Evolutionary conservation across 2,797 vertebrate genomes (phyloP).

Genomic region (Hemibagrus guttatus): DNA sequence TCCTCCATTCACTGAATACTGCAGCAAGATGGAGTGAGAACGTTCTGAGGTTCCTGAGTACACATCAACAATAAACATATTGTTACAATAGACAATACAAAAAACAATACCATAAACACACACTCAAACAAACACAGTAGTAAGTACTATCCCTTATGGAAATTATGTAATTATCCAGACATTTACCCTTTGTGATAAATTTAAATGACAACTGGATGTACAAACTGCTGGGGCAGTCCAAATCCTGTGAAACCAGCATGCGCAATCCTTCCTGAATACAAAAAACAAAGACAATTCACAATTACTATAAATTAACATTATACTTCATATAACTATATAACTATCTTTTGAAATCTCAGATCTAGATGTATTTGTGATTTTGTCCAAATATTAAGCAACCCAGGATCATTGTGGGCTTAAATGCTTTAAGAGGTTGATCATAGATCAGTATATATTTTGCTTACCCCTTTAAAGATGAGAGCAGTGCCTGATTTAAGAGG

Average conservation of each 20-base stretch:
- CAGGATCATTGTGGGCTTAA: neutral
- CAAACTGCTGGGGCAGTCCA: constrained; percentile 89
- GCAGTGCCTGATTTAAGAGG: constrained; percentile 96
- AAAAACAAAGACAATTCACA: constrained; percentile 34
- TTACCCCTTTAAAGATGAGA: constrained; percentile 97
- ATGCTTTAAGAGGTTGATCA: neutral
- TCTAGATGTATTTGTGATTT: neutral
- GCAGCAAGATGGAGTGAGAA: constrained; percentile 93
- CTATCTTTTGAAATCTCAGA: neutral
- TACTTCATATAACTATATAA: too few relatives aligned
- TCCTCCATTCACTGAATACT: constrained; percentile 93
- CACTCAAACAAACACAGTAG: neutral
- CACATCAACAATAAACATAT: constrained; percentile 5
- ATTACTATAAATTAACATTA: neutral
- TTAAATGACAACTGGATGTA: constrained; percentile 97
- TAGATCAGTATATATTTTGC: constrained; percentile 43
- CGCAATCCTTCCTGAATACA: constrained; percentile 89
- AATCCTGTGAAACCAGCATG: constrained; percentile 92
- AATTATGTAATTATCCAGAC: neutral
- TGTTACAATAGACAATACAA: too few relatives aligned
- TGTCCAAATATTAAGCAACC: neutral
- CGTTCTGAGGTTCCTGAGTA: constrained; percentile 87
- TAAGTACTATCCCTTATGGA: neutral
- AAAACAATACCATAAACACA: too few relatives aligned
- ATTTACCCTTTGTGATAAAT: constrained; percentile 94